Evolutionary conservation across 2,113 vertebrate genomes (phyloP).

Genomic region (Crotalus tigris): DNA sequence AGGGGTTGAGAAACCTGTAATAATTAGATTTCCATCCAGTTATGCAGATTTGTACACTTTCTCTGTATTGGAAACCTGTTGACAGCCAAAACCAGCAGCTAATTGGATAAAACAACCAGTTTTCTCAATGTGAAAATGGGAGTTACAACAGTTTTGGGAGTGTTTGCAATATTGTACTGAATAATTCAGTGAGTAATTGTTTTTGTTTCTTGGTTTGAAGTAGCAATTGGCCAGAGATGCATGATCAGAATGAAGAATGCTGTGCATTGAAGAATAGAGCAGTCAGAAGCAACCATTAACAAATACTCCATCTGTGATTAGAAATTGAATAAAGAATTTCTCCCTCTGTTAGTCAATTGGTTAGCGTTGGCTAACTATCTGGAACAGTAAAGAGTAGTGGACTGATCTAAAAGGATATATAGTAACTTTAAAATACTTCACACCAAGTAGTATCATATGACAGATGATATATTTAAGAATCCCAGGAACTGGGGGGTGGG

Average conservation of each 20-base stretch:
- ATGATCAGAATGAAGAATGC: background rate
- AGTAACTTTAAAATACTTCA: background rate
- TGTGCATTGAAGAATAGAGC: background rate
- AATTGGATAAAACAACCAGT: background rate
- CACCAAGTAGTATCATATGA: background rate
- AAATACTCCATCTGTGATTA: background rate
- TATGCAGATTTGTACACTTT: background rate
- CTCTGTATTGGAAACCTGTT: background rate
- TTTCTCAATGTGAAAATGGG: background rate
- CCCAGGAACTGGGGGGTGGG: background rate
- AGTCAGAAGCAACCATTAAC: background rate
- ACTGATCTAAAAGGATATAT: background rate
- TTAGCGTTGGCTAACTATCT: background rate
- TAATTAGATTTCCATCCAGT: background rate
- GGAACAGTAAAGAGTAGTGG: background rate
- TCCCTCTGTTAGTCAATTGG: background rate
- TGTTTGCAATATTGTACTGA: background rate
- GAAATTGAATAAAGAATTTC: background rate
- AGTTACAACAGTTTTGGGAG: background rate
- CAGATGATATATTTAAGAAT: background rate
- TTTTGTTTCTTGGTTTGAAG: background rate
- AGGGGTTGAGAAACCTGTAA: background rate
- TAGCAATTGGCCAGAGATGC: background rate
- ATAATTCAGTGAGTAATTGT: conserved; percentile 7
- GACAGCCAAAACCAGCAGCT: background rate